A percentile compares a stretch with the other conserved stretches of the same genome.
Conservation (phyloP, 2,113 vertebrate species). For the Bambusicola thoracicus region DNA sequence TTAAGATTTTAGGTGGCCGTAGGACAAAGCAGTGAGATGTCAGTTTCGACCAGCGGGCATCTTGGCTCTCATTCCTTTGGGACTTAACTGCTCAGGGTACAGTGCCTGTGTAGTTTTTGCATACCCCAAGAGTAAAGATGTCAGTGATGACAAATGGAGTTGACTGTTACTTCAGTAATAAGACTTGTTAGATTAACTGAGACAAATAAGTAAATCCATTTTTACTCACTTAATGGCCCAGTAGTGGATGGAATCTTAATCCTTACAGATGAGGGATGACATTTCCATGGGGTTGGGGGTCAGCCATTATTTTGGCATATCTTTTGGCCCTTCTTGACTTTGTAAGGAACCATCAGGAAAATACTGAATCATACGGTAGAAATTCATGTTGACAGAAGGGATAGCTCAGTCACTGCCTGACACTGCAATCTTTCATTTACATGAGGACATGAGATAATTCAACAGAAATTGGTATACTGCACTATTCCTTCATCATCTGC, state of each 20-base stretch:
- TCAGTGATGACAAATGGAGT: neutral
- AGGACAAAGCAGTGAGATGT: neutral
- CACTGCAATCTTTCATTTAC: neutral
- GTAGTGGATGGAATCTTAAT: neutral
- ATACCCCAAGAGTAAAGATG: neutral
- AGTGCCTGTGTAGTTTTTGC: neutral
- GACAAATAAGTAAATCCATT: neutral
- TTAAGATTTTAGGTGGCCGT: neutral
- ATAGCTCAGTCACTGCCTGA: neutral
- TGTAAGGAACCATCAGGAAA: neutral
- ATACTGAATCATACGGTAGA: neutral
- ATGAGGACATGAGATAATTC: neutral
- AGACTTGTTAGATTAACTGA: neutral
- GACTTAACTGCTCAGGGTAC: neutral
- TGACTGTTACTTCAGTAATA: neutral
- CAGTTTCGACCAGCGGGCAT: neutral
- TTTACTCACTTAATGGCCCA: neutral
- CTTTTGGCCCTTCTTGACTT: neutral
- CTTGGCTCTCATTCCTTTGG: neutral
- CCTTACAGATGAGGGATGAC: neutral
- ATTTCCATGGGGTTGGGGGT: neutral
- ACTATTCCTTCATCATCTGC: neutral
- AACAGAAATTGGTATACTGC: neutral
- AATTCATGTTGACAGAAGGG: neutral
- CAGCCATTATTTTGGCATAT: neutral